Conservation (phyloP, 2,797 vertebrate species). For the Melanotaenia maccullochi region DNA sequence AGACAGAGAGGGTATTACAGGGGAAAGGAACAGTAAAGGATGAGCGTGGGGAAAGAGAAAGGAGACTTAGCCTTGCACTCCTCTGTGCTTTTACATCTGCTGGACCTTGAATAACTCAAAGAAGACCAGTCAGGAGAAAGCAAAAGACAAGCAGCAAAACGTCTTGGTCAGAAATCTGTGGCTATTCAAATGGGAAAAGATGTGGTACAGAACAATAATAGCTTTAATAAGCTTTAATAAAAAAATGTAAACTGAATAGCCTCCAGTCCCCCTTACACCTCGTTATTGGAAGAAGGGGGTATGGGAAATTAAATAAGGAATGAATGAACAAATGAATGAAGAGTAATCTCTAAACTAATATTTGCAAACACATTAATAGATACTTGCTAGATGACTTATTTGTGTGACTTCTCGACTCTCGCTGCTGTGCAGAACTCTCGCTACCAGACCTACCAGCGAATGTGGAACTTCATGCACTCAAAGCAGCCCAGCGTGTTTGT, state of each 20-base stretch:
- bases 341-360: not conserved
- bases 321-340: too few relatives aligned
- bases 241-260: slow-evolving; percentile 18
- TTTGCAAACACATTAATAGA: slow-evolving; percentile 7
- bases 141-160: slow-evolving; percentile 23
- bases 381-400: slow-evolving; percentile 22
- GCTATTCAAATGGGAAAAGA: slow-evolving; percentile 17
- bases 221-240: slow-evolving; percentile 28
- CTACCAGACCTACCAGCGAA: slow-evolving; percentile 98
- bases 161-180: slow-evolving; percentile 26
- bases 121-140: slow-evolving; percentile 38
- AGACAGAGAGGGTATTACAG: slow-evolving; percentile 18
- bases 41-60: slow-evolving; percentile 31
- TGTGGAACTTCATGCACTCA: slow-evolving; percentile 99
- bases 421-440: slow-evolving; percentile 90
- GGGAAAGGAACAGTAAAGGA: slow-evolving; percentile 45
- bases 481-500: slow-evolving; percentile 99
- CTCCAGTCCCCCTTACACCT: too few relatives aligned
- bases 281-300: not conserved
- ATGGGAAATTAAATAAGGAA: not conserved
- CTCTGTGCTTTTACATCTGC: slow-evolving; percentile 33
- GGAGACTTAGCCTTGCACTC: slow-evolving; percentile 47
- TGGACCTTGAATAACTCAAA: slow-evolving; percentile 50
- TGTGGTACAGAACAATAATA: slow-evolving; percentile 1
- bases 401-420: not conserved